These are phyloP conservation scores for Drosophila prosaltans DNA, from an alignment of 1,140 invertebrate genomes.

Conservation along the genomic window DNA sequence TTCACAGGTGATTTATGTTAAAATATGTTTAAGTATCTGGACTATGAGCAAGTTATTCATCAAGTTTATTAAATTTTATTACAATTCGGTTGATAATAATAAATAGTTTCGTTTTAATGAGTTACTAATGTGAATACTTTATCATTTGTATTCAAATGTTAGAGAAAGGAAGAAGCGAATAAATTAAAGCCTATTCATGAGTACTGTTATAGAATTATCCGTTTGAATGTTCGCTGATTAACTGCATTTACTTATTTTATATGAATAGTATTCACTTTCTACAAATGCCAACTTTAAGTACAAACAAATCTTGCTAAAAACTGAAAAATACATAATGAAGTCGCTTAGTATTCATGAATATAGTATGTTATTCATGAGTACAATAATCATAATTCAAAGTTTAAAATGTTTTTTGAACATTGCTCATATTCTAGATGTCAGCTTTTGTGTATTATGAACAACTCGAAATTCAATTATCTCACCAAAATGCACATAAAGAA, in stretches of 20 bases:
- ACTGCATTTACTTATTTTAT: neutral
- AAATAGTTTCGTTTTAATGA: neutral
- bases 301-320: neutral
- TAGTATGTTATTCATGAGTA: neutral
- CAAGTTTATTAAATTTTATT: neutral
- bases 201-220: too few relatives aligned
- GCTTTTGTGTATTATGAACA: neutral
- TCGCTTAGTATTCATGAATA: neutral
- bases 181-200: too few relatives aligned
- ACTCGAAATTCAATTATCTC: neutral
- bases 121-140: neutral
- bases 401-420: neutral
- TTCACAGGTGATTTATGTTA: constrained; percentile 18
- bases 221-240: too few relatives aligned
- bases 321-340: neutral
- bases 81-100: neutral
- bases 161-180: too few relatives aligned
- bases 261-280: neutral
- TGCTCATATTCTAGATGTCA: neutral
- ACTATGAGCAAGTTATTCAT: neutral
- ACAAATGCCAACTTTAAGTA: neutral
- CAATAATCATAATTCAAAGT: constrained; percentile 2
- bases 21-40: neutral
- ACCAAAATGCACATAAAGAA: constrained; percentile 48
- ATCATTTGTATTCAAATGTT: neutral